phyloP scores from a whole-genome alignment of 2,888 invertebrate species.

The Eupithecia dodoneata region DNA sequence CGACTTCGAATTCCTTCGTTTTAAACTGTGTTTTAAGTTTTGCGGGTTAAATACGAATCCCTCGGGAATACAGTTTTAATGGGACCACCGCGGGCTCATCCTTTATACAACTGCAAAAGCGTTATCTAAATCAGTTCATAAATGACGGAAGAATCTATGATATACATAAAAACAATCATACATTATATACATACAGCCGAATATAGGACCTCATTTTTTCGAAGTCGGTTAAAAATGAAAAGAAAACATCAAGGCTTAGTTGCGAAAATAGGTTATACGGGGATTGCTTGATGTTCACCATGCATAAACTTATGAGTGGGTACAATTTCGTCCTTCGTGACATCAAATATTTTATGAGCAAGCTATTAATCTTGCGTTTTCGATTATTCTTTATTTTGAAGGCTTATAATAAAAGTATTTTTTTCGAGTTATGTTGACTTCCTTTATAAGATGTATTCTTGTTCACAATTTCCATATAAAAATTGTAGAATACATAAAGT shows the following conservation, averaged over 20 bases:
- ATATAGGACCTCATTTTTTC: no score
- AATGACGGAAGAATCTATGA: no score
- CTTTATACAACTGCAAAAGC: no score
- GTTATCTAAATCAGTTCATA: no score
- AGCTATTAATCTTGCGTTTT: background rate
- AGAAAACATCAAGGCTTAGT: background rate
- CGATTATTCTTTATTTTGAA: background rate
- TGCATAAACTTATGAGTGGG: background rate
- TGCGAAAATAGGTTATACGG: background rate
- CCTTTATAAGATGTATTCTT: background rate
- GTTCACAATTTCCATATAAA: background rate
- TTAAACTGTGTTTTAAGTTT: no score
- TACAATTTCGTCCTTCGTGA: background rate
- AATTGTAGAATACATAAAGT: background rate
- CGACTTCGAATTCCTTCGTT: no score
- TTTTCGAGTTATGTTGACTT: background rate
- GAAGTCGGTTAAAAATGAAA: background rate
- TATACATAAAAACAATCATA: no score
- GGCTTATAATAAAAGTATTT: background rate
- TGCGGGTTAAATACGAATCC: no score
- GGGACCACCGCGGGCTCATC: no score
- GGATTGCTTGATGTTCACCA: background rate
- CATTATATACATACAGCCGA: no score
- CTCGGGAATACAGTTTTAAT: no score
- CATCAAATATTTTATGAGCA: background rate